Base-by-base conservation (phyloP, 2,888 invertebrate species). In the Zootermopsis nevadensis region DNA sequence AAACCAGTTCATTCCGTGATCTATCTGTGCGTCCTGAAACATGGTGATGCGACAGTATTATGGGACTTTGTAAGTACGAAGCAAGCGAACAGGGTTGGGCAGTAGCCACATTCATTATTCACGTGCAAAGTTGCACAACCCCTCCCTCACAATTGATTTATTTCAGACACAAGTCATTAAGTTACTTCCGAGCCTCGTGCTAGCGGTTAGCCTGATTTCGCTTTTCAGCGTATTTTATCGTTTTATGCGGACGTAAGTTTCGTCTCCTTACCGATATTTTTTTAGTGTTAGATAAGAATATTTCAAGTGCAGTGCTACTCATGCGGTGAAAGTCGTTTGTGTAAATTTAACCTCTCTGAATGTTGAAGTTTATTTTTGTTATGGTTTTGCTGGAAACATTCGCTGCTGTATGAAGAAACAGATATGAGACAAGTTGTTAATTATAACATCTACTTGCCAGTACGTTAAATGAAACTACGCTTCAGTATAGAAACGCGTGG, bases 21-120 rank as follows among this genome's bases (percentile, higher is more conserved):
- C 22, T 27, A 38, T 38, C 27, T 60, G 27, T 60, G 60, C n/a
- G 15, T 27, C 27, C n/a, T n/a, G 60, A 60, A 6, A n/a, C 74
- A 24, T 33, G 22, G n/a, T n/a, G 8, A 74, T 74, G 74, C 12
- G 74, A 74, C 74, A 74, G 42, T 74, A n/a, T 42, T 74, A 74
- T 30, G 74, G 74, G 27, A 74, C 74, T 4, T 74, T 74, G 74
- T 74, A 74, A 74, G 74, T 74, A 74, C 19, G 8, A n/a, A 4
- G 42, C 2, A 8, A 42, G 38, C n/a, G 38, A 74, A 38, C 74
- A 74, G 74, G 74, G 74, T n/a, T 38, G 74, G 74, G 31, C 31
- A 33, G 24, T 27, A 10, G 7, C 67, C 3, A 24, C 74, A 74
- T 74, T n/a, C 38, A 74, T 74, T 74, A 74, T 38, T 27, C 74